Evolutionary conservation across 2,797 vertebrate genomes (phyloP).

Genomic region (Fistularia tabacaria): DNA sequence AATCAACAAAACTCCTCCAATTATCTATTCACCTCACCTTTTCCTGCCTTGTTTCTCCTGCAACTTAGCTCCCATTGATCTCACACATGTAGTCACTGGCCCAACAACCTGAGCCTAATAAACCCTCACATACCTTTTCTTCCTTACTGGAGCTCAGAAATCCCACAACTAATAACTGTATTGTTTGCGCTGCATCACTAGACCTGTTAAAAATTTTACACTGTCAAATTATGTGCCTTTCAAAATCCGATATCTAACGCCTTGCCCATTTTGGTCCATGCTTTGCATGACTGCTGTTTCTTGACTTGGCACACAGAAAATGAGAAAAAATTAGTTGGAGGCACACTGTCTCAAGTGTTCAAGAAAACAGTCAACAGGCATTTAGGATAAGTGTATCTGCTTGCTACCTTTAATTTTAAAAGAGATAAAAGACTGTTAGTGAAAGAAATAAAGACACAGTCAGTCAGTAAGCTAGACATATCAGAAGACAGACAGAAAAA

Average conservation of each 20-base stretch:
- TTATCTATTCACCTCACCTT: slow-evolving; percentile 52
- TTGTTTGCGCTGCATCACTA: slow-evolving; percentile 18
- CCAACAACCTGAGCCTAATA: slow-evolving; percentile 65
- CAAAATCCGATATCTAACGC: background rate
- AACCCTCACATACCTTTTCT: slow-evolving; percentile 66
- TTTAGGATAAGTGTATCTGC: slow-evolving; percentile 15
- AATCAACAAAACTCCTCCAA: slow-evolving; percentile 27
- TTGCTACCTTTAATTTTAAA: slow-evolving; percentile 11
- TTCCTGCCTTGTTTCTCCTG: slow-evolving; percentile 30
- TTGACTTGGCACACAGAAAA: slow-evolving; percentile 1
- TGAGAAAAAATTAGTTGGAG: background rate
- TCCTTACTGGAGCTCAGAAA: slow-evolving; percentile 50
- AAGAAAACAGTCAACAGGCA: slow-evolving; percentile 15
- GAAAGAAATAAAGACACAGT: slow-evolving; percentile 31
- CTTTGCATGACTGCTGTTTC: background rate
- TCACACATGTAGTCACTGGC: slow-evolving; percentile 67
- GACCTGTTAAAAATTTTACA: no score
- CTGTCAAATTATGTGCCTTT: slow-evolving; percentile 6
- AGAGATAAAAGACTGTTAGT: slow-evolving; percentile 10
- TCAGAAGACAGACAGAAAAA: slow-evolving; percentile 49
- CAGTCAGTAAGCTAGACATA: slow-evolving; percentile 41
- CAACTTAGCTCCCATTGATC: slow-evolving; percentile 57
- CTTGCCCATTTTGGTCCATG: background rate
- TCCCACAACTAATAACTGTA: slow-evolving; percentile 51
- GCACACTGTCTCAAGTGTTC: slow-evolving; percentile 4